Base-by-base conservation (phyloP, 37 sponge, comb jelly and placozoan genomes). In the Theonella swinhoei region DNA sequence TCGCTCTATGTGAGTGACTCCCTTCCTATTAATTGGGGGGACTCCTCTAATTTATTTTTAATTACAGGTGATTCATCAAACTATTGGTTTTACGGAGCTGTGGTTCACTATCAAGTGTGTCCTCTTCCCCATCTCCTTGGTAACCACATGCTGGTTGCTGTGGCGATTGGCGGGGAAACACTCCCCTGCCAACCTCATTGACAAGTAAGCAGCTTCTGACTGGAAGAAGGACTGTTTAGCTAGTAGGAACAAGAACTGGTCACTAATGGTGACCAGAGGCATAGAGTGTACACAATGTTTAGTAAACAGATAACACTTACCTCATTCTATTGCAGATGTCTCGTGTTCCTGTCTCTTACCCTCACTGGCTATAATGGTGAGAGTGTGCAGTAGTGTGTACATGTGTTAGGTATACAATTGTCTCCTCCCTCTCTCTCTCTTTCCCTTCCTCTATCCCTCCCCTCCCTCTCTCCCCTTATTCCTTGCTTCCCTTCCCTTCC, bases 21-120 rank as follows among this genome's bases (percentile, higher is more conserved):
- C n/a, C 25, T 20, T 24, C 38, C 34, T 32, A 17, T 36, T 26
- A 39, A 20, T 28, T 72, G n/a, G 24, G 35, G n/a, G 38, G 1
- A 39, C 40, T 31, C 20, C 70, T 35, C 42, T 30, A 34, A 23
- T 25, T 39, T 66, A 3, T 30, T 26, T 40, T 2, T 39, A 1
- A n/a, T 42, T 8, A 14, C 77, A 93, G 93, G 93, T 88, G 80
- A 66, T 93, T 38, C 93, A 93, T 61, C 93, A 93, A 25, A 74
- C 70, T 24, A 25, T 26, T 24, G 74, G 66, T 1, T 93, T 93
- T 83, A 93, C 93, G 24, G 26, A 78, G n/a, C 33, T 85, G 39
- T 93, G 89, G 90, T 69, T 85, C 43, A n/a, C 40, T 3, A 39
- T 93, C 36, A 93, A 93, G 83, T 60, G 60, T 11, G 28, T 76